These are phyloP conservation scores for Agrotis clavis DNA, from an alignment of 2,888 invertebrate species.

Conservation along the genomic window DNA sequence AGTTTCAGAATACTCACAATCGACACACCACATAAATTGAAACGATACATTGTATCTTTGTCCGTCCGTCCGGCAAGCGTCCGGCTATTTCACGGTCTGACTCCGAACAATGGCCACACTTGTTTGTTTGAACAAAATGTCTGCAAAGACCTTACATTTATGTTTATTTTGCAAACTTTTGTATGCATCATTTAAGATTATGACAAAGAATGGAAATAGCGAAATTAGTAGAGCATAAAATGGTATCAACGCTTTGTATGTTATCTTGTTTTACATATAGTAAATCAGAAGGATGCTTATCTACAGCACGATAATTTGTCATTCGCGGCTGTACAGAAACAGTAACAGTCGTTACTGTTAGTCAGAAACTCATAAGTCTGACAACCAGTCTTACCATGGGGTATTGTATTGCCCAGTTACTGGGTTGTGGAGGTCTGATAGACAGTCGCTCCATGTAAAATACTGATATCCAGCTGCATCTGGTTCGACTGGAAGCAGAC, in stretches of 20 bases:
- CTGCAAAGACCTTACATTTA: conserved; percentile 48
- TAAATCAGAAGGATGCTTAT: background rate
- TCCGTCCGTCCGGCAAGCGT: conserved; percentile 33
- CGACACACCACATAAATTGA: conserved; percentile 45
- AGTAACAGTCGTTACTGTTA: no score
- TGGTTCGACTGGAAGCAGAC: no score
- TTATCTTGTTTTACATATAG: background rate
- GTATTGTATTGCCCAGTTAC: no score
- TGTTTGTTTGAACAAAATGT: conserved; percentile 46
- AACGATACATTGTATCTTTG: conserved; percentile 60
- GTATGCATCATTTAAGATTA: conserved; percentile 50
- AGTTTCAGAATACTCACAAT: conserved; percentile 1
- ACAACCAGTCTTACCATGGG: no score
- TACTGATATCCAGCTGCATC: no score
- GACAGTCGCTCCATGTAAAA: no score
- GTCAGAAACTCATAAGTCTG: no score
- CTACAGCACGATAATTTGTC: background rate
- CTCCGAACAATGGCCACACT: conserved; percentile 55
- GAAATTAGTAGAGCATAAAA: conserved; percentile 26
- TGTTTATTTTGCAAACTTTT: conserved; percentile 43
- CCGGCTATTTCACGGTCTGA: conserved; percentile 64
- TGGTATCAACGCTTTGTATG: conserved; percentile 2
- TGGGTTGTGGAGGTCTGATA: no score
- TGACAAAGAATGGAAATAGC: conserved; percentile 18
- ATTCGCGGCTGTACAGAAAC: background rate